Evolutionary conservation across 2,113 vertebrate genomes (phyloP).

Genomic region (Illadopsis cleaveri): DNA sequence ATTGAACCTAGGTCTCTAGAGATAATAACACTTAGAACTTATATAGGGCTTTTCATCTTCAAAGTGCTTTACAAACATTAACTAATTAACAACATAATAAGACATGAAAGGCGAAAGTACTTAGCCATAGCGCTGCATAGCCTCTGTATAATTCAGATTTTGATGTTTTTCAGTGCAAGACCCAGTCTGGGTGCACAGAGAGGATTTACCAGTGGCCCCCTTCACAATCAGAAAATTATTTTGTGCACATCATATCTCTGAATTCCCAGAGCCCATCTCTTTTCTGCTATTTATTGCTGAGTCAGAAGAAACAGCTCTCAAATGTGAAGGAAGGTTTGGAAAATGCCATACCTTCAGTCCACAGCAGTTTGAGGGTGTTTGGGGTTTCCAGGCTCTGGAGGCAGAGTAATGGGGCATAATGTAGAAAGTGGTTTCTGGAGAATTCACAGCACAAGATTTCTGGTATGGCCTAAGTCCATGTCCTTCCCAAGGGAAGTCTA

Average conservation of each 20-base stretch:
- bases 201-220: not conserved
- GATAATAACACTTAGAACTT: slow-evolving; percentile 72
- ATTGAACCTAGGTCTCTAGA: slow-evolving; percentile 63
- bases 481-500: not conserved
- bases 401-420: not conserved
- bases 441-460: not conserved
- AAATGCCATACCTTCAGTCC: not conserved
- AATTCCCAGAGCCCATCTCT: not conserved
- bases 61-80: slow-evolving; percentile 75
- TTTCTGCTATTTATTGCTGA: not conserved
- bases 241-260: not conserved
- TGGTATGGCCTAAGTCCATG: not conserved
- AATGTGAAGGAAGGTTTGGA: not conserved
- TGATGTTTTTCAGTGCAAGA: slow-evolving; percentile 18
- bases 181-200: not conserved
- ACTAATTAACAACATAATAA: slow-evolving; percentile 74
- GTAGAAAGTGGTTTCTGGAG: not conserved
- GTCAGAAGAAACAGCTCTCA: not conserved
- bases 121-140: slow-evolving; percentile 38
- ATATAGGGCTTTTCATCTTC: slow-evolving; percentile 70
- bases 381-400: not conserved
- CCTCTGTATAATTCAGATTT: slow-evolving; percentile 59
- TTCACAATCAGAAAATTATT: not conserved
- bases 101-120: slow-evolving; percentile 57
- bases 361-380: not conserved